phyloP scores from a whole-genome alignment of 2,113 vertebrate genomes.

The Geothlypis trichas region DNA sequence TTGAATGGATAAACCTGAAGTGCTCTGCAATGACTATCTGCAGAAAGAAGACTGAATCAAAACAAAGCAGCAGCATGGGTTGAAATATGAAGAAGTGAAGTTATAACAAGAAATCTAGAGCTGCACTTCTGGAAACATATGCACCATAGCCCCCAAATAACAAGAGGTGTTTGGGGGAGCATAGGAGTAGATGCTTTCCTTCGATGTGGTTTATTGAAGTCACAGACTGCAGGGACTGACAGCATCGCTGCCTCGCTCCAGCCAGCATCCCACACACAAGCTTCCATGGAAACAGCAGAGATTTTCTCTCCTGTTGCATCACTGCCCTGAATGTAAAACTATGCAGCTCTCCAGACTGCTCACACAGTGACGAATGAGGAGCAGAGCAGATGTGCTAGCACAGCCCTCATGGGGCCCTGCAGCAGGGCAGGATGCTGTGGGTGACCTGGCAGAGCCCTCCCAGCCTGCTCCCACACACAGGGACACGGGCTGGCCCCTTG shows the following conservation, averaged over 20 bases:
- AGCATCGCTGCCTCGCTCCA: constrained; percentile 6
- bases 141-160: not conserved
- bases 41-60: not conserved
- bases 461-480: accelerated
- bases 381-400: accelerated
- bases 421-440: accelerated
- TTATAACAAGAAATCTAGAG: not conserved
- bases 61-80: not conserved
- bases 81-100: not conserved
- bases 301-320: constrained; percentile 16
- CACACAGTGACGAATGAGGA: not conserved
- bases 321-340: not conserved
- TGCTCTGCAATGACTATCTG: not conserved
- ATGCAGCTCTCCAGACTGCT: not conserved
- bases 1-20: not conserved
- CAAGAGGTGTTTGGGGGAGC: not conserved
- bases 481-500: accelerated
- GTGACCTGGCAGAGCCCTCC: not conserved
- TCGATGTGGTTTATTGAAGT: not conserved
- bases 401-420: accelerated
- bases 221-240: not conserved
- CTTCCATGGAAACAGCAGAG: constrained; percentile 44
- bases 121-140: not conserved
- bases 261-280: not conserved
- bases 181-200: not conserved